A percentile compares a stretch with the other conserved stretches of the same genome.
phyloP scores from a whole-genome alignment of 1,140 invertebrate genomes.

The Eriosoma lanigerum region DNA sequence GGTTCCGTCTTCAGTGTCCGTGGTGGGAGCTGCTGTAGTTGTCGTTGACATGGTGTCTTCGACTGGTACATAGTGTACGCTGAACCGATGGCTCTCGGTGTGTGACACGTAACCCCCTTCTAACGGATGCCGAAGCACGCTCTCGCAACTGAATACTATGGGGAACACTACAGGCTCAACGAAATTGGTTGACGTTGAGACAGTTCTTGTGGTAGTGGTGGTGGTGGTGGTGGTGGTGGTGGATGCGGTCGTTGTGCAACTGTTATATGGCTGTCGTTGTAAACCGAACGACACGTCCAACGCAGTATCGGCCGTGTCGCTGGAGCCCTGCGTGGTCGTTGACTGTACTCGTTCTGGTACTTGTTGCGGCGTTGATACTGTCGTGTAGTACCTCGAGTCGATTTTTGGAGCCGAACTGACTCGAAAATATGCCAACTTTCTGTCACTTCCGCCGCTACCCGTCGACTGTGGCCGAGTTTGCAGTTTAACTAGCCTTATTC shows the following conservation, averaged over 20 bases:
- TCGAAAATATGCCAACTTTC: not conserved
- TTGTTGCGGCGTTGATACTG: not conserved
- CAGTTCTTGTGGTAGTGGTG: not conserved
- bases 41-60: not conserved
- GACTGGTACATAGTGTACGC: constrained; percentile 35
- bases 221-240: not conserved
- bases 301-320: constrained; percentile 22
- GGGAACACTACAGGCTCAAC: not conserved
- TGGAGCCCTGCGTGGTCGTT: not conserved
- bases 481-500: not conserved
- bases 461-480: not conserved
- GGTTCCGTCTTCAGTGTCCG: not conserved
- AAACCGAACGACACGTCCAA: not conserved
- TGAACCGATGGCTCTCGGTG: constrained; percentile 48
- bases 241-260: not conserved
- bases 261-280: not conserved
- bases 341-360: not conserved
- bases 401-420: constrained; percentile 9
- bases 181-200: constrained; percentile 14
- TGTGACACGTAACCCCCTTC: constrained; percentile 46
- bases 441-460: not conserved
- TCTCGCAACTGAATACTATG: constrained; percentile 49
- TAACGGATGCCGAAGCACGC: constrained; percentile 48
- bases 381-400: not conserved
- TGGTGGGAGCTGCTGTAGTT: not conserved